These are phyloP conservation scores for Hyperopisus bebe DNA, from an alignment of 2,113 vertebrate genomes.

Conservation along the genomic window DNA sequence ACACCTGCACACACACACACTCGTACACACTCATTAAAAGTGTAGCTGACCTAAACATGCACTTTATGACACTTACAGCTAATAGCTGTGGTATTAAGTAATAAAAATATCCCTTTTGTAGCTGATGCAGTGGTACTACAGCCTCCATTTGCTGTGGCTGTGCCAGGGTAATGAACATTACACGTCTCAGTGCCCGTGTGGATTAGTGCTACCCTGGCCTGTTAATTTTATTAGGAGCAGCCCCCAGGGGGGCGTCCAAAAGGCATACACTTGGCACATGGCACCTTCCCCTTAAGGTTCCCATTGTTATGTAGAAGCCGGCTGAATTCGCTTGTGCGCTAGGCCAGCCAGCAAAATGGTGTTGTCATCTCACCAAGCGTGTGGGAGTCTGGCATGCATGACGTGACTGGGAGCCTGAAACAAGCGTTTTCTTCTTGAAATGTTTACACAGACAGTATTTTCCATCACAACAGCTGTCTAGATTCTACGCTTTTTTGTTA, in stretches of 20 bases:
- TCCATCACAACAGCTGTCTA: background rate
- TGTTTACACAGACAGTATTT: background rate
- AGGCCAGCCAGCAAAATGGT: background rate
- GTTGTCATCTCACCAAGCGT: background rate
- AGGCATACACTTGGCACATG: background rate
- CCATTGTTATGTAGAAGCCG: background rate
- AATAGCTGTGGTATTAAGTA: background rate
- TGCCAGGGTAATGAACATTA: background rate
- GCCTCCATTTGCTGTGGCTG: background rate
- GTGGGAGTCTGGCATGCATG: background rate
- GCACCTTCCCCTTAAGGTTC: background rate
- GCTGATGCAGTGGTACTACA: background rate
- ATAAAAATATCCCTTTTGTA: background rate
- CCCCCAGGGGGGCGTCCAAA: background rate
- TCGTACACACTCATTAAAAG: background rate
- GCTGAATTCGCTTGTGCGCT: background rate
- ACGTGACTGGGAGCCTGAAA: background rate
- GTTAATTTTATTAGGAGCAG: background rate
- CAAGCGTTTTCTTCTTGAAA: background rate
- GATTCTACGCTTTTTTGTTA: background rate
- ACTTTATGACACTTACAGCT: background rate
- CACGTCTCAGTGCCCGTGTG: background rate
- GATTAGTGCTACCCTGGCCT: background rate
- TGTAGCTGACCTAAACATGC: background rate
- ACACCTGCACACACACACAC: background rate